Evolutionary conservation across 2,797 vertebrate species (phyloP).

Genomic region (Erethizon dorsatum): DNA sequence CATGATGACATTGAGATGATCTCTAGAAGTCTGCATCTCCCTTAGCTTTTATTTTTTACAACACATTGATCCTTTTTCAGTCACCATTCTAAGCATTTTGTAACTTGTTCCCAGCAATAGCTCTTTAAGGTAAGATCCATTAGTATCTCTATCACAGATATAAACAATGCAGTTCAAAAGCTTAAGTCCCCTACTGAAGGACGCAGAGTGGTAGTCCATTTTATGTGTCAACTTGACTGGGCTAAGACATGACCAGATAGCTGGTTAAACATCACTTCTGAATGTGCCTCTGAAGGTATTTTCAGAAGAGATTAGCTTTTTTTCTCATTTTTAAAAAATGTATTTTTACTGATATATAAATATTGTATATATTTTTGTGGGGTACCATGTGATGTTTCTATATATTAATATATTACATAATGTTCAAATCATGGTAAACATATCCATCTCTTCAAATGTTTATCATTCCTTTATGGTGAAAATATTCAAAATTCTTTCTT

Average conservation of each 20-base stretch:
- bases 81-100: neutral
- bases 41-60: neutral
- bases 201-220: too few species aligned
- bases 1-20: neutral
- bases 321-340: neutral
- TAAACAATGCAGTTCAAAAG: neutral
- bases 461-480: neutral
- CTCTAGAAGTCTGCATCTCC: neutral
- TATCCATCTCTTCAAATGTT: neutral
- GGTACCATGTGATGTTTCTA: neutral
- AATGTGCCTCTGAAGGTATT: neutral
- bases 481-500: neutral
- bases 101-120: neutral
- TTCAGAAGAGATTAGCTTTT: neutral
- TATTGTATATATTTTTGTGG: neutral
- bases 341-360: neutral
- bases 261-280: neutral
- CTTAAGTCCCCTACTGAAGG: neutral
- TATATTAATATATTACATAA: neutral
- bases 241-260: neutral
- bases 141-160: accelerated
- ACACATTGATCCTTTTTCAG: neutral
- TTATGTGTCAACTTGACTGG: neutral
- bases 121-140: neutral
- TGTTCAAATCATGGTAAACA: neutral